Conservation (phyloP, 1,140 invertebrate species). For the Belonocnema kinseyi region DNA sequence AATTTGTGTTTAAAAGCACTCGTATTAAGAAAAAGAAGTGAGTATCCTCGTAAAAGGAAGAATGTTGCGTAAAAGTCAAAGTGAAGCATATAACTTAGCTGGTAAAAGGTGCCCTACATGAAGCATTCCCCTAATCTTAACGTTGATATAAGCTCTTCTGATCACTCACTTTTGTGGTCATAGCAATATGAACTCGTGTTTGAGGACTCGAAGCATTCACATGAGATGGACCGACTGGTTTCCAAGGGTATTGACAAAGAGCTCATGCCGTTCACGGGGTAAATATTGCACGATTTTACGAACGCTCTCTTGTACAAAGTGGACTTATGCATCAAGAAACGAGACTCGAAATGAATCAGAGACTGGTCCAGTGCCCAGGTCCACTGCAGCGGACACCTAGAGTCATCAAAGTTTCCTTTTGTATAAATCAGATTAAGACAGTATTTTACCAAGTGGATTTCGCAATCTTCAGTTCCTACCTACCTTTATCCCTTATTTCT, state of each 20-base stretch:
- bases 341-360: slow-evolving; percentile 19
- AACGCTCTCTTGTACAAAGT: slow-evolving; percentile 22
- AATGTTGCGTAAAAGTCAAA: background rate
- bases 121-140: slow-evolving; percentile 10
- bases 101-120: background rate
- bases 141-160: slow-evolving; percentile 3
- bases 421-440: background rate
- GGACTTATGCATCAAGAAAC: slow-evolving; percentile 18
- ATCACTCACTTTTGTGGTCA: slow-evolving; percentile 23
- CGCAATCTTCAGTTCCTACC: too few species aligned
- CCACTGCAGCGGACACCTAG: background rate
- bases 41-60: slow-evolving; percentile 4
- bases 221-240: slow-evolving; percentile 20
- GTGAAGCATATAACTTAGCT: background rate
- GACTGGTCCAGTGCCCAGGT: background rate
- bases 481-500: too few species aligned
- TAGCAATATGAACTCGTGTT: slow-evolving; percentile 25
- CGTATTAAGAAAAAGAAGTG: too few species aligned
- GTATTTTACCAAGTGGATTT: too few species aligned
- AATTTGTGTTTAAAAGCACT: too few species aligned
- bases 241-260: slow-evolving; percentile 29
- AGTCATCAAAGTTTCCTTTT: background rate
- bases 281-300: slow-evolving; percentile 21
- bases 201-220: background rate
- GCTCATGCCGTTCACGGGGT: slow-evolving; percentile 5